These are phyloP conservation scores for Esox masquinongy DNA, from an alignment of 2,797 vertebrate genomes.

Conservation along the genomic window DNA sequence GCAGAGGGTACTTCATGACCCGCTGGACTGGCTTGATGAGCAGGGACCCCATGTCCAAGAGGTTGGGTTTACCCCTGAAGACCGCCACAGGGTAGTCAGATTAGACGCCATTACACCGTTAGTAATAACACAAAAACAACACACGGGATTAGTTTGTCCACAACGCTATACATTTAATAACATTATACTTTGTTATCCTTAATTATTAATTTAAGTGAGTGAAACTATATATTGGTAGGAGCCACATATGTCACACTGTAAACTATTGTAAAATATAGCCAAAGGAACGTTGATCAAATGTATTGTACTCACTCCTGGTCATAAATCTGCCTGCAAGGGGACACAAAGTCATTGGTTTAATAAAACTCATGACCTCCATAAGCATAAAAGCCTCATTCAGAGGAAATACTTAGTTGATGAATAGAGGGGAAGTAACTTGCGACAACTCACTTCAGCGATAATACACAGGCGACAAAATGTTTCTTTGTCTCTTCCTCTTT, in stretches of 20 bases:
- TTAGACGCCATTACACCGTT: neutral
- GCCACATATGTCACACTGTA: neutral
- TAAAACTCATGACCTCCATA: neutral
- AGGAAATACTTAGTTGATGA: neutral
- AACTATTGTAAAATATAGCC: neutral
- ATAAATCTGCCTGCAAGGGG: slow-evolving; percentile 87
- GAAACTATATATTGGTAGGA: neutral
- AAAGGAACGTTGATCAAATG: slow-evolving; percentile 2
- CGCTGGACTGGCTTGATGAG: slow-evolving; percentile 96
- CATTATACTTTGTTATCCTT: neutral
- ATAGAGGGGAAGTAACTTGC: slow-evolving; percentile 13
- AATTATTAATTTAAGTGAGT: neutral
- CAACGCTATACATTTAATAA: neutral
- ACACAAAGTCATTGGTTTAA: slow-evolving; percentile 41
- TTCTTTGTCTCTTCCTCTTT: slow-evolving; percentile 89
- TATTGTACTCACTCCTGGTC: slow-evolving; percentile 87
- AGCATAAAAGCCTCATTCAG: neutral
- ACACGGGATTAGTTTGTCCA: neutral
- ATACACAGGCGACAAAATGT: slow-evolving; percentile 85
- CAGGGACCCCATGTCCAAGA: slow-evolving; percentile 93
- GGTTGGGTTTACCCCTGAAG: slow-evolving; percentile 86
- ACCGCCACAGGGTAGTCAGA: neutral
- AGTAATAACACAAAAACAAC: neutral
- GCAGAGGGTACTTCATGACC: slow-evolving; percentile 94
- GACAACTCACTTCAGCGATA: slow-evolving; percentile 87